Conservation (phyloP, 1,140 invertebrate species). For the Nilaparvata lugens region DNA sequence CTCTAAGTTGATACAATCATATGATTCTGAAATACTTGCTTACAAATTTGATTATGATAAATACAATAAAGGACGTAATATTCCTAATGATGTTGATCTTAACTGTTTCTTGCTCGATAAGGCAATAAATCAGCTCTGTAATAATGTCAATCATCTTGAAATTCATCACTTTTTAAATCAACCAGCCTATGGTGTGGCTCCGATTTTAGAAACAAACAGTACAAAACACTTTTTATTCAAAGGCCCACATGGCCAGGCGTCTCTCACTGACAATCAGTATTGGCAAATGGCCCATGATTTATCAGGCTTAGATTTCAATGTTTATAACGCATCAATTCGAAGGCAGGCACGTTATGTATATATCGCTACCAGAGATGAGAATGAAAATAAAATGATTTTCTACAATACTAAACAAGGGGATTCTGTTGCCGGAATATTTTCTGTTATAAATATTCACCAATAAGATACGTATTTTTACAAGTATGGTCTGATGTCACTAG, state of each 20-base stretch:
- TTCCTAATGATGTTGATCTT: conserved; percentile 5
- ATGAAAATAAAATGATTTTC: not conserved
- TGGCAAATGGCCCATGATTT: conserved; percentile 4
- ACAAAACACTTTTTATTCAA: conserved; percentile 4
- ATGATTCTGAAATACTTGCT: not conserved
- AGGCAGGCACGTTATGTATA: not conserved
- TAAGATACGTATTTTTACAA: no score
- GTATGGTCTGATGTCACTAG: no score
- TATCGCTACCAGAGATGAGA: not conserved
- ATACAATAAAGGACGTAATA: no score
- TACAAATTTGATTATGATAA: no score
- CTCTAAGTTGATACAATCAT: conserved; percentile 4
- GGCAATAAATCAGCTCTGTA: not conserved
- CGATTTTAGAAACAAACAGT: not conserved
- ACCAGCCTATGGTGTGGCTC: no score
- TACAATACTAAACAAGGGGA: not conserved
- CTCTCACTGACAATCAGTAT: conserved; percentile 4
- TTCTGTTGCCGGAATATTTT: not conserved
- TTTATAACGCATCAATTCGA: not conserved
- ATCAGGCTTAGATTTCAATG: not conserved
- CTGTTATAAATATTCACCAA: not conserved
- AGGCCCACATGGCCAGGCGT: not conserved
- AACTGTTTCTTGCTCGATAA: not conserved
- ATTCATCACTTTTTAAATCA: no score
- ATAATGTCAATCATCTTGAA: no score